Conservation (phyloP, 2,113 vertebrate genomes). For the Sinosuthora webbiana region DNA sequence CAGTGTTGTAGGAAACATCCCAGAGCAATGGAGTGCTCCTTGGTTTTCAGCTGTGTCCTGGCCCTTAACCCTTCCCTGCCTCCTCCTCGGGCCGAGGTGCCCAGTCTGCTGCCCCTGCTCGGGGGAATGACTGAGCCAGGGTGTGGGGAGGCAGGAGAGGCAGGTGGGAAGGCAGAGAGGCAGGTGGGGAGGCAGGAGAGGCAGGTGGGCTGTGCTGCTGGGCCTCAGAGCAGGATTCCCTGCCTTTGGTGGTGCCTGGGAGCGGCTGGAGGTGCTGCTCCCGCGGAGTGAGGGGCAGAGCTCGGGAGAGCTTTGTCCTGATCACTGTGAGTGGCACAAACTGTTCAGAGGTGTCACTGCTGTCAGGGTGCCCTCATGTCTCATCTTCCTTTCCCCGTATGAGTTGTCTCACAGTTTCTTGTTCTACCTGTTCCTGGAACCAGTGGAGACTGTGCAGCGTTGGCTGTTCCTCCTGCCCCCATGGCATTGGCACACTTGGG, state of each 20-base stretch:
- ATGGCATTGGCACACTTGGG: slow-evolving; percentile 49
- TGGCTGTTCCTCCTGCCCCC: slow-evolving; percentile 70
- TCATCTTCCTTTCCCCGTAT: not conserved
- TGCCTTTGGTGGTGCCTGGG: not conserved
- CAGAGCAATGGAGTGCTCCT: not conserved
- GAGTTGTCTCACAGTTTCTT: slow-evolving; percentile 53
- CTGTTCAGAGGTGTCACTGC: not conserved
- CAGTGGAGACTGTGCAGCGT: slow-evolving; percentile 32
- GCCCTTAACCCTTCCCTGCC: slow-evolving; percentile 8
- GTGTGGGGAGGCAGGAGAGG: not conserved
- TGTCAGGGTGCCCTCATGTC: slow-evolving; percentile 40
- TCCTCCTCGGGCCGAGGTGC: not conserved
- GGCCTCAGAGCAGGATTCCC: not conserved
- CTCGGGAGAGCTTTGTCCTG: not conserved
- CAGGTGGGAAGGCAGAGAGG: no score
- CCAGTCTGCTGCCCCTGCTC: not conserved
- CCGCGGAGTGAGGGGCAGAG: rapidly evolving
- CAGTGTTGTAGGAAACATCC: not conserved
- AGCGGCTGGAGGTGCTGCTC: not conserved
- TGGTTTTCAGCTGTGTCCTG: not conserved
- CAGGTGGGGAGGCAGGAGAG: not conserved
- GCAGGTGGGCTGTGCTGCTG: not conserved
- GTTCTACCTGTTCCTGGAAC: slow-evolving; percentile 70
- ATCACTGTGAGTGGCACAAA: not conserved
- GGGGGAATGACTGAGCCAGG: not conserved